Percentiles rank a stretch among this genome's conserved stretches.
Conservation (phyloP, 2,113 vertebrate species). For the Neopipo cinnamomea region DNA sequence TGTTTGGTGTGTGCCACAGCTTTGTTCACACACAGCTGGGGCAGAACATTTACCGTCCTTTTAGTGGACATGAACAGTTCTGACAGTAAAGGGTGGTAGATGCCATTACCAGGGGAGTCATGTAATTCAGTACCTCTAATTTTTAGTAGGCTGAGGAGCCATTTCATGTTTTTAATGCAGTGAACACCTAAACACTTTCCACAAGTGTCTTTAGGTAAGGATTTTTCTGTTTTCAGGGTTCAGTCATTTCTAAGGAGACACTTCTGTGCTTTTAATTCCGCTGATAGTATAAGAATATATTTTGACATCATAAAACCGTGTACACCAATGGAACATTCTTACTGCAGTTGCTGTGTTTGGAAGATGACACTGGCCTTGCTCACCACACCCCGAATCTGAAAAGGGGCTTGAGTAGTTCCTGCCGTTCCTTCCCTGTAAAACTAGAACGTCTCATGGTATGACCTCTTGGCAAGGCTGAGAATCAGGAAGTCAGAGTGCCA, state of each 20-base stretch:
- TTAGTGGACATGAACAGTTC: not conserved
- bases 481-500: not conserved
- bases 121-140: not conserved
- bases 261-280: not conserved
- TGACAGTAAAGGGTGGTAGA: not conserved
- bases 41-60: not conserved
- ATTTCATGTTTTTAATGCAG: not conserved
- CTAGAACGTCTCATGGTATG: fast-evolving
- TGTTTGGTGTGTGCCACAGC: not conserved
- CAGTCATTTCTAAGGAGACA: not conserved
- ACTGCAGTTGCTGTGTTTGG: not conserved
- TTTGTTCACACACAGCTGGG: not conserved
- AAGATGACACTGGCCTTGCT: not conserved
- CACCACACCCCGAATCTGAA: not conserved
- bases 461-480: not conserved
- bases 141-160: not conserved
- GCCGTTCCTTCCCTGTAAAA: not conserved
- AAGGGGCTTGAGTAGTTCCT: not conserved
- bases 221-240: not conserved
- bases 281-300: not conserved
- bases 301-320: not conserved
- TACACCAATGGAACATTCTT: not conserved
- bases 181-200: not conserved
- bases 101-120: not conserved
- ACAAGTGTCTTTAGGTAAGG: not conserved